Conservation (phyloP, 2,888 invertebrate genomes). For the Dicranocentrus wangi region DNA sequence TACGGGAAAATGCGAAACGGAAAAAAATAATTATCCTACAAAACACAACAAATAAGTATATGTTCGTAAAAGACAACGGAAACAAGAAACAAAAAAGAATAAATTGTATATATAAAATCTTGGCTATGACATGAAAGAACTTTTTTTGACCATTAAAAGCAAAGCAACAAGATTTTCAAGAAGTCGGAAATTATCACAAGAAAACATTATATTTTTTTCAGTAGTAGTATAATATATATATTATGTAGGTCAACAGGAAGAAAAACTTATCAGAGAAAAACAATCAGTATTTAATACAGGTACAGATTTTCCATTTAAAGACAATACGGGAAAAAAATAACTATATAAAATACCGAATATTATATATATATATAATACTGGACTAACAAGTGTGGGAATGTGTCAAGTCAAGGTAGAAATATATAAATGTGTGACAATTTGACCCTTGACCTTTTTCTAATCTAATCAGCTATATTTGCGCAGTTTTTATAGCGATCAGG, state of each 20-base stretch:
- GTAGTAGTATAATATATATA: neutral
- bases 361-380: neutral
- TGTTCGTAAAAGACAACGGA: neutral
- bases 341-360: neutral
- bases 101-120: no score
- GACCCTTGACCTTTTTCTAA: constrained; percentile 36
- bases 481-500: no score
- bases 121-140: constrained; percentile 37
- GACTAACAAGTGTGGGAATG: constrained; percentile 14
- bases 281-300: constrained; percentile 43
- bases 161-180: constrained; percentile 66
- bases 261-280: constrained; percentile 11
- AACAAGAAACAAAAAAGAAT: constrained; percentile 12
- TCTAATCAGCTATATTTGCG: no score
- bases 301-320: constrained; percentile 48
- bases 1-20: neutral
- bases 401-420: constrained; percentile 47
- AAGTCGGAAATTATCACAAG: constrained; percentile 61
- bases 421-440: constrained; percentile 32
- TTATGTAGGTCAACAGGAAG: constrained; percentile 34
- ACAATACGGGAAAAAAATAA: constrained; percentile 49
- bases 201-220: constrained; percentile 43
- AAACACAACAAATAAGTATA: neutral
- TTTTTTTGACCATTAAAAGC: constrained; percentile 59
- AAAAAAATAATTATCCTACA: constrained; percentile 16